These are phyloP conservation scores for Decapterus maruadsi DNA, from an alignment of 2,797 vertebrate species.

Conservation along the genomic window DNA sequence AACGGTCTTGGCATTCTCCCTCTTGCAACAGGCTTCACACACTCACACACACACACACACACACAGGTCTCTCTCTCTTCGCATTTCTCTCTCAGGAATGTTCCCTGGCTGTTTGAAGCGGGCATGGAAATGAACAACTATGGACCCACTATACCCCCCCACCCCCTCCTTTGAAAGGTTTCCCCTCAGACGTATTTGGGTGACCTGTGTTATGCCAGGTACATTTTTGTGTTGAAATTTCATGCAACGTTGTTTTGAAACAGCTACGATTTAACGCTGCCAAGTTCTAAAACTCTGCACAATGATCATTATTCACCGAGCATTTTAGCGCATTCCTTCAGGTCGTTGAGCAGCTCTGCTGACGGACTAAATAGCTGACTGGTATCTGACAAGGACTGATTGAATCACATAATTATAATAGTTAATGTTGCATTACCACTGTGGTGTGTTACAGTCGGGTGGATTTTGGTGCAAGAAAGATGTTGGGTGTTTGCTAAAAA, in stretches of 20 bases:
- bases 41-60: too few relatives aligned
- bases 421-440: background rate
- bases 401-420: background rate
- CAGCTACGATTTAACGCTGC: background rate
- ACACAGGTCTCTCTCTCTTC: conserved; percentile 31
- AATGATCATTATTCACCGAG: background rate
- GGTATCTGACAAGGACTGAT: background rate
- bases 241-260: conserved; percentile 4
- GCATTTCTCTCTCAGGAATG: conserved; percentile 37
- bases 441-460: background rate
- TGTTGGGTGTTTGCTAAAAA: background rate
- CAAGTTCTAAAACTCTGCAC: background rate
- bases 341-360: background rate
- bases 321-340: background rate
- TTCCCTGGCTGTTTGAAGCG: conserved; percentile 10
- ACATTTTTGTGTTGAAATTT: background rate
- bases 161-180: background rate
- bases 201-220: background rate
- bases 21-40: conserved; percentile 30
- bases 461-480: background rate
- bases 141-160: rapidly evolving
- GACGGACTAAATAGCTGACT: background rate
- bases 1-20: conserved; percentile 52
- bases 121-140: conserved; percentile 1
- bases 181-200: background rate